Evolutionary conservation across 2,113 vertebrate genomes (phyloP).

Genomic region (Lepus europaeus): DNA sequence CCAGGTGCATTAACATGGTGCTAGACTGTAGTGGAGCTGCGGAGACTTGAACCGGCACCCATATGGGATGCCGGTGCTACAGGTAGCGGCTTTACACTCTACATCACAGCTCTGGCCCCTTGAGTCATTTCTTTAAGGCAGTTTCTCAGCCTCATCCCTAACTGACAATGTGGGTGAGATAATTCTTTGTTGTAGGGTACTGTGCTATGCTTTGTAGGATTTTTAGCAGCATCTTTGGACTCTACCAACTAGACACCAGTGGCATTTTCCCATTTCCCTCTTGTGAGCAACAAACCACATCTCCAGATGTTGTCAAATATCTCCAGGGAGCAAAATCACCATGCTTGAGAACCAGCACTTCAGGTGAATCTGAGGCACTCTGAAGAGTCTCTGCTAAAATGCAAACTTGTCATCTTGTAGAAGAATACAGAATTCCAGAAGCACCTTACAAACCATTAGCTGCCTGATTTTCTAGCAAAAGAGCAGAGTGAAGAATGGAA

Average conservation of each 20-base stretch:
- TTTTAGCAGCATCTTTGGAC: background rate
- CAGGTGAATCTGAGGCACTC: background rate
- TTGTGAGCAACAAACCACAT: background rate
- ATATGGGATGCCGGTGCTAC: too few relatives aligned
- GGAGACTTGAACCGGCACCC: too few relatives aligned
- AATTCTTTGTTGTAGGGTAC: background rate
- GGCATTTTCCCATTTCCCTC: rapidly evolving
- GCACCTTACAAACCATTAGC: background rate
- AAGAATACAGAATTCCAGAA: background rate
- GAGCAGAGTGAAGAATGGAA: background rate
- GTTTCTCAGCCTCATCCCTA: background rate
- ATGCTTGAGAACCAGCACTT: background rate
- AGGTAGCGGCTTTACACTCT: too few relatives aligned
- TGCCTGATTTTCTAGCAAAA: background rate
- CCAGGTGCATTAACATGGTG: too few relatives aligned
- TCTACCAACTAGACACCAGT: background rate
- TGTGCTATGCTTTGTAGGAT: background rate
- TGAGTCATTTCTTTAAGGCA: constrained; percentile 11
- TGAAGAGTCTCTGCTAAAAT: background rate
- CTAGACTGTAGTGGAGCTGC: too few relatives aligned
- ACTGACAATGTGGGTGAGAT: background rate
- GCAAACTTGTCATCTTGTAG: background rate
- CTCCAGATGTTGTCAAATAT: background rate
- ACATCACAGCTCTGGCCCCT: too few relatives aligned
- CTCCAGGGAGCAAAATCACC: background rate